These are phyloP conservation scores for Gnathonemus longibarbis DNA, from an alignment of 2,113 vertebrate genomes.

Conservation along the genomic window DNA sequence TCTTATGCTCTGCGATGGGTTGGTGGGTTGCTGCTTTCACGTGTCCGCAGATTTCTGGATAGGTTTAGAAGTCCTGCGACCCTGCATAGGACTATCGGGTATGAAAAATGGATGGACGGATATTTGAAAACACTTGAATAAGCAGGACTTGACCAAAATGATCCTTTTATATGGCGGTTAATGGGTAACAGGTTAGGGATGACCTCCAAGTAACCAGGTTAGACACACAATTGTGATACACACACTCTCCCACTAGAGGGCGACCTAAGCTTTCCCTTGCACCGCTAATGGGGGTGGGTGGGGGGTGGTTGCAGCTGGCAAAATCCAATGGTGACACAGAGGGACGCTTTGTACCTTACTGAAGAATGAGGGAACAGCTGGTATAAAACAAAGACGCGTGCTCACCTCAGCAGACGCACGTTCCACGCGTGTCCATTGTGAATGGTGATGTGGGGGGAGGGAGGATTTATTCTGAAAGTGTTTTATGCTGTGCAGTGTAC, in stretches of 20 bases:
- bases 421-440: neutral
- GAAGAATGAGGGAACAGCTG: neutral
- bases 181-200: neutral
- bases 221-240: neutral
- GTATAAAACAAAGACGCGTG: neutral
- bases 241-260: constrained; percentile 8
- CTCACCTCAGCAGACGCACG: neutral
- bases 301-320: neutral
- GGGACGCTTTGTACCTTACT: neutral
- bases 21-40: neutral
- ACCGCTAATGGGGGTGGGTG: neutral
- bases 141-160: neutral
- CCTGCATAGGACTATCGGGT: neutral
- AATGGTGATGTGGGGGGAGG: neutral
- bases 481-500: neutral
- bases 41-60: neutral
- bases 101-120: too few species aligned
- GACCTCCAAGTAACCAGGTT: neutral
- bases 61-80: neutral
- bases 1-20: neutral
- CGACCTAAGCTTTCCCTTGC: neutral
- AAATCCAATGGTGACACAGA: neutral
- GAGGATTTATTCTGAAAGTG: neutral
- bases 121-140: neutral
- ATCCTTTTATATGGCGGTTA: neutral